Evolutionary conservation across 2,888 invertebrate species (phyloP).

Genomic region (Chymomyza amoena): DNA sequence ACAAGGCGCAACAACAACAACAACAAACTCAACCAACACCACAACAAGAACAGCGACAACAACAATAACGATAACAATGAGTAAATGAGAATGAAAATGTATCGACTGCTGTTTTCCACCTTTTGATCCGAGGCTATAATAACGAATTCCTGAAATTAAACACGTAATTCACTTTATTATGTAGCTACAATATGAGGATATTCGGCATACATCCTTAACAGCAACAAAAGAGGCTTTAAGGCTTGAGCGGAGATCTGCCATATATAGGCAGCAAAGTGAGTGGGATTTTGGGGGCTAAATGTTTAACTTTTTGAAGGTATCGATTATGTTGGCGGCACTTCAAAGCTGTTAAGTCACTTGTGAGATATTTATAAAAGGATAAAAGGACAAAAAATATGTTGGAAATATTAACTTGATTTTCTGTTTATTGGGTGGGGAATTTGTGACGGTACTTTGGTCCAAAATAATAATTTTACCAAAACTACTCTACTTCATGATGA

Average conservation of each 20-base stretch:
- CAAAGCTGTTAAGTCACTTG: neutral
- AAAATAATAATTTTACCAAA: no score
- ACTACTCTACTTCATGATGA: no score
- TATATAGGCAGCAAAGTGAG: neutral
- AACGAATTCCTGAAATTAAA: neutral
- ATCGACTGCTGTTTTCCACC: slow-evolving; percentile 27
- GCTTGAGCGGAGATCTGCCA: neutral
- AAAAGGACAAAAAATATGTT: no score
- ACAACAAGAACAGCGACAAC: neutral
- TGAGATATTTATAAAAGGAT: neutral
- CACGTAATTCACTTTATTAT: neutral
- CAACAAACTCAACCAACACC: neutral
- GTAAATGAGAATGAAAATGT: slow-evolving; percentile 30
- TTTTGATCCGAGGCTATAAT: slow-evolving; percentile 18
- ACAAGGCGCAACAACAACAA: neutral
- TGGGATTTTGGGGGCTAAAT: neutral
- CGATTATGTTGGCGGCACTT: neutral
- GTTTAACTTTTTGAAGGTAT: neutral
- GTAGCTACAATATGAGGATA: neutral
- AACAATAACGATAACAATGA: slow-evolving; percentile 1
- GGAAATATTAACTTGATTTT: no score
- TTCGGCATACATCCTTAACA: neutral
- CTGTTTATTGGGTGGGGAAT: no score
- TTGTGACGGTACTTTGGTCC: no score
- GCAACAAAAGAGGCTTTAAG: neutral